These are phyloP conservation scores for Cheilosia urbana DNA, from an alignment of 2,888 invertebrate species.

Conservation along the genomic window DNA sequence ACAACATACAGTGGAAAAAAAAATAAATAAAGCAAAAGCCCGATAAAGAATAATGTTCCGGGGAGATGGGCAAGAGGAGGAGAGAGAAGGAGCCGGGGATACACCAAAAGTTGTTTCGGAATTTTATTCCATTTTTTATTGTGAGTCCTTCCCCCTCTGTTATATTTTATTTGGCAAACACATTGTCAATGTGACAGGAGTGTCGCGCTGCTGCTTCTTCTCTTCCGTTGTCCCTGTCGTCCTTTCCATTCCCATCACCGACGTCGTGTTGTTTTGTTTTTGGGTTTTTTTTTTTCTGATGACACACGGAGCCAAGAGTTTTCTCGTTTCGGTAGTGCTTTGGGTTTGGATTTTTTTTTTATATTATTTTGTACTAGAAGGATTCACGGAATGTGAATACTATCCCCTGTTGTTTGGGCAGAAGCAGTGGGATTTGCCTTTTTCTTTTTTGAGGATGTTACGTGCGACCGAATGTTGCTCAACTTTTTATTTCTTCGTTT, in stretches of 20 bases:
- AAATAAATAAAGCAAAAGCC: constrained; percentile 1
- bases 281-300: constrained; percentile 9
- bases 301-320: constrained; percentile 29
- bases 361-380: constrained; percentile 17
- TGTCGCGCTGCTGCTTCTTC: constrained; percentile 46
- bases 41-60: constrained; percentile 56
- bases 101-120: constrained; percentile 64
- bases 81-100: constrained; percentile 2
- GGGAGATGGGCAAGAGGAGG: neutral
- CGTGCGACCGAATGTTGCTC: constrained; percentile 29
- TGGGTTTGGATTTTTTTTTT: constrained; percentile 1
- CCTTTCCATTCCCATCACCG: neutral
- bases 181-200: constrained; percentile 74
- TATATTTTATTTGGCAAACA: constrained; percentile 73
- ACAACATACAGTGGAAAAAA: constrained; percentile 37
- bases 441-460: constrained; percentile 12
- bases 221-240: constrained; percentile 16
- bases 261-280: neutral
- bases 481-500: constrained; percentile 46
- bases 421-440: neutral
- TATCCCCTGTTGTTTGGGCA: neutral
- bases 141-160: constrained; percentile 24
- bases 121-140: constrained; percentile 48
- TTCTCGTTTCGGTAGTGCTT: constrained; percentile 46
- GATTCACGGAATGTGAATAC: constrained; percentile 37